Base-by-base conservation (phyloP, 2,113 vertebrate genomes). In the Archocentrus centrarchus region DNA sequence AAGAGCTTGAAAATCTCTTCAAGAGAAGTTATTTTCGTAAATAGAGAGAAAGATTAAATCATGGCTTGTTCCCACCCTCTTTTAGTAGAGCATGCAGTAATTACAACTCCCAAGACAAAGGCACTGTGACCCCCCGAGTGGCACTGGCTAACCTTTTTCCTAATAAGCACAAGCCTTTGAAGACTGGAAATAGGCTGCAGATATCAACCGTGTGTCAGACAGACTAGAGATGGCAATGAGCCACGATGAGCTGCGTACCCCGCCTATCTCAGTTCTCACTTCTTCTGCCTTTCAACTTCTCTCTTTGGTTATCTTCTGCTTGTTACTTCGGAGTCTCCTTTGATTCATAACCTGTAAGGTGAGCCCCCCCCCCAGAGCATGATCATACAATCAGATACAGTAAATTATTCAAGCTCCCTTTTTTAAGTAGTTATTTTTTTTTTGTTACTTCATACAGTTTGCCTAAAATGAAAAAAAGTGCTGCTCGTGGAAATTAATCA, bases 91-190 rank as follows among this genome's bases (percentile, higher is more conserved):
- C 59, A 66, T 82, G 84, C 80, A 81, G 87, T 93, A 94, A 95
- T 94, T 94, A 95, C 93, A 88, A 86, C 78, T 89, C 63, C 76
- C 84, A 18, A 80, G 90, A 94, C 89, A 94, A 92, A 92, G 92
- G 81, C 89, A 81, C 66, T 41, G 8, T 89, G 93, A 93, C 94
- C 92, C 87, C 41, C 47, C 20, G 76, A 83, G 80, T 85, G 88
- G 87, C 81, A 86, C 63, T 62, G 20, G 44, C 82, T 91, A 84
- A 88, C 92, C 88, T 91, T 86, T 82, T 62, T 90, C 60, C 73
- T 92, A 92, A 94, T 95, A 90, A 92, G 86, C 78, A 53, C 76
- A 55, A 57, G 76, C 79, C 87, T 92, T 94, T 93, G 87, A 94
- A 93, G 88, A 88, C 88, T 86, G 80, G 82, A 84, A 89, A 91